phyloP scores from a whole-genome alignment of 2,888 invertebrate genomes.

The Chloromyia formosa region DNA sequence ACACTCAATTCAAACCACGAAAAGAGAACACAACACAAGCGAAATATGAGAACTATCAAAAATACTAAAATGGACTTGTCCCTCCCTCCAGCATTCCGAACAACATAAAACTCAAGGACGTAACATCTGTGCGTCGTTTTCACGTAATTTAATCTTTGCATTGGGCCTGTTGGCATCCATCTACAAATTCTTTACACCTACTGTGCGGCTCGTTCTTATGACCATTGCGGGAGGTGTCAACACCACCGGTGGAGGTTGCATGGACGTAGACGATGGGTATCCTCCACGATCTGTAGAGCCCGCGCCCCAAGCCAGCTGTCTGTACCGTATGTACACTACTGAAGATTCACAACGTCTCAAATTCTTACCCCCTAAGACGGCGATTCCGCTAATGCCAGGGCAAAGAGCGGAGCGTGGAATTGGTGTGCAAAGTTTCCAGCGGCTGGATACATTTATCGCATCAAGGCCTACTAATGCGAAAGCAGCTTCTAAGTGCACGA shows the following conservation, averaged over 20 bases:
- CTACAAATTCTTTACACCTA: background rate
- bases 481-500: constrained; percentile 14
- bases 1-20: too few species aligned
- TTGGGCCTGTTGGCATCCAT: too few species aligned
- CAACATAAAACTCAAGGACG: too few species aligned
- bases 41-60: too few species aligned
- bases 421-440: constrained; percentile 12
- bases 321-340: background rate
- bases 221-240: constrained; percentile 11
- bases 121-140: too few species aligned
- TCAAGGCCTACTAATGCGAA: constrained; percentile 14
- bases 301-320: background rate
- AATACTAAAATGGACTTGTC: too few species aligned
- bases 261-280: background rate
- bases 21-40: too few species aligned
- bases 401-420: background rate
- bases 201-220: background rate
- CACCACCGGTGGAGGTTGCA: background rate
- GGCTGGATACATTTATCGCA: constrained; percentile 4
- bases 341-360: constrained; percentile 5
- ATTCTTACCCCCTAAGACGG: too few species aligned
- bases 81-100: too few species aligned
- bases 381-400: too few species aligned
- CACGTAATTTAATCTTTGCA: too few species aligned
- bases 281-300: background rate